Base-by-base conservation (phyloP, 2,113 vertebrate species). In the Perccottus glenii region DNA sequence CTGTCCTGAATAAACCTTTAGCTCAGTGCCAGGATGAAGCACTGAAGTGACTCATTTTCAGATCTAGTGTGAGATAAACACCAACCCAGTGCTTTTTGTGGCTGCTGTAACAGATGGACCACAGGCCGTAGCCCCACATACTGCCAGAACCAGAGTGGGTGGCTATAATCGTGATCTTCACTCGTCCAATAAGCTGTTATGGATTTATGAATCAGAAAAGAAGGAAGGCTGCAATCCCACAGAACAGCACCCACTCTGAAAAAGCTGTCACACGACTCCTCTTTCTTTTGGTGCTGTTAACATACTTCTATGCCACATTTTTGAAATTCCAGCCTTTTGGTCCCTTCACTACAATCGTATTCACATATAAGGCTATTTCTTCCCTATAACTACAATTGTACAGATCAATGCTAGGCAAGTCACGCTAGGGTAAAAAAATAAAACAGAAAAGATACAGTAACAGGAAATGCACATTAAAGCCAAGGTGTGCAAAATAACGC, bases 181-280 rank as follows among this genome's bases (percentile, higher is more conserved):
- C 52, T 64, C 72, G 57, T 85, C 64, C 79, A 40, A 48, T 35
- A 70, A 80, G 70, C 59, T 80, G 67, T 65, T 40, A 49, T 46
- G 66, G 36, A 77, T 74, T 75, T 58, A 75, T 85, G 83, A 86
- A 77, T 81, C 85, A 81, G 77, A 70, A 64, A 80, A 77, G 73
- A 64, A 68, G 79, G 81, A 64, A 67, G 70, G 38, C 36, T 48
- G 7, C 47, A 27, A 81, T 78, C 74, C 72, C 77, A 73, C 75
- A 63, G 53, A 78, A 55, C 61, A 75, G 62, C 75, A 77, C 82
- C 82, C 70, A 78, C 84, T 74, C 71, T 60, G 63, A 48, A 74
- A 58, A 66, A 64, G 59, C 49, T 64, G 60, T 57, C 32, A 45
- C 59, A 57, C 19, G 5, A 53, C 48, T 81, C 77, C 12, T 64